Base-by-base conservation (phyloP, 2,797 vertebrate genomes). In the Brachyalestes nurse region DNA sequence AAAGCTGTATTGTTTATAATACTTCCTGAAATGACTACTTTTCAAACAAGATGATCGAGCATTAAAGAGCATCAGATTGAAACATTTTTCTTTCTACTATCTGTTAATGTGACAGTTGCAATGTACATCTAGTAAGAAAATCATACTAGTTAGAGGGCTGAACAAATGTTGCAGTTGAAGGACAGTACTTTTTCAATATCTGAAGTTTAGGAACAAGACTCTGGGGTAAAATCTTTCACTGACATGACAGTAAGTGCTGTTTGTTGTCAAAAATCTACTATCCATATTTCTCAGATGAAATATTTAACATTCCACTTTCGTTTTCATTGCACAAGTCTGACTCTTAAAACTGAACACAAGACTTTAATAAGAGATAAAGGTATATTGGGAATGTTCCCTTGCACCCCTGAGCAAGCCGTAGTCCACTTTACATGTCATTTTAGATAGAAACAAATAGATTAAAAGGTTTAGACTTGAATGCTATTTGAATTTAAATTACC, bases 191-290 rank as follows among this genome's bases (percentile, higher is more conserved):
- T 74, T 75, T 71, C 57, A 61, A 23, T 69, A 34, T 75, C 25
- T 71, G 84, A 75, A 66, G 85, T 84, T 90, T 84, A 86, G 80
- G 84, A 86, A 85, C 89, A 88, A 77, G 82, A 78, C 88, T 92
- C 86, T 76, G 51, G 86, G 88, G 86, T 86, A 80, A 76, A 85
- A 81, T 83, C 40, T 83, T 67, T 85, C 84, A 86, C 84, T 83
- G 87, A 90, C 86, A 90, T 65, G 84, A 78, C 86, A 82, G 84
- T 89, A 88, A 93, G 92, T 92, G 90, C 88, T 90, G 88, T 91
- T 92, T 93, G 91, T 92, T 92, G 92, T 92, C 85, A 87, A 85
- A 87, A 90, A 85, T 86, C 81, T 79, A 82, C 87, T 87, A 85
- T 84, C 72, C 84, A 84, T 84, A 75, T 90, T 87, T 86, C 74